These are phyloP conservation scores for Eupsilia transversa DNA, from an alignment of 2,888 invertebrate species.

Conservation along the genomic window DNA sequence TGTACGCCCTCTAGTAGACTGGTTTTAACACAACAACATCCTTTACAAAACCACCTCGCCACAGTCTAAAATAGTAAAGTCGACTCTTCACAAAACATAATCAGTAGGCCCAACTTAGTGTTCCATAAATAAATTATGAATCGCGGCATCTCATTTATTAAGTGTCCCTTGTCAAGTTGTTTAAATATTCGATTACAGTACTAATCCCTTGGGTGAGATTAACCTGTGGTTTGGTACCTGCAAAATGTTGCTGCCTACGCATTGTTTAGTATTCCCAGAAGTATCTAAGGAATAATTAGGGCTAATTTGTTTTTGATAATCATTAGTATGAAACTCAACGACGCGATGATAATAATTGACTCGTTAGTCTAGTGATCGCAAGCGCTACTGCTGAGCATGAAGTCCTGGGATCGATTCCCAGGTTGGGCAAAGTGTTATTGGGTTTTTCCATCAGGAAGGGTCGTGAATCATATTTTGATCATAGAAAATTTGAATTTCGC, in stretches of 20 bases:
- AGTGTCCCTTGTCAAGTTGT: slow-evolving; percentile 57
- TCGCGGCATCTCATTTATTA: slow-evolving; percentile 51
- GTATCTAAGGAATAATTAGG: slow-evolving; percentile 7
- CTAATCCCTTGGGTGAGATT: slow-evolving; percentile 63
- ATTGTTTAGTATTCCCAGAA: not conserved
- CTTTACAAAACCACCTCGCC: slow-evolving; percentile 5
- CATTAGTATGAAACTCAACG: too few species aligned
- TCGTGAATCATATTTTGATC: too few species aligned
- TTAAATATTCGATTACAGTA: slow-evolving; percentile 67
- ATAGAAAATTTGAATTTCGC: too few species aligned
- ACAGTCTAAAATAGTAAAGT: slow-evolving; percentile 40
- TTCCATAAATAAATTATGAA: slow-evolving; percentile 59
- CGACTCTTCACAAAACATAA: slow-evolving; percentile 46
- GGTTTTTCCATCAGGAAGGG: not conserved
- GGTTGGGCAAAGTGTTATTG: not conserved
- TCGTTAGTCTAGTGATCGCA: too few species aligned
- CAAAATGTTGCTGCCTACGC: not conserved
- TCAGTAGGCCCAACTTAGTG: slow-evolving; percentile 31
- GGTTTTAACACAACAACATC: slow-evolving; percentile 6
- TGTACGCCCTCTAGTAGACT: not conserved
- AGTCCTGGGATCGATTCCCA: not conserved
- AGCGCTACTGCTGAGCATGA: too few species aligned
- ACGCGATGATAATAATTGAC: too few species aligned
- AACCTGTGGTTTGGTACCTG: slow-evolving; percentile 46
- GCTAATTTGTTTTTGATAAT: not conserved